Percentiles rank a stretch among this genome's conserved stretches.
These are phyloP conservation scores for Caradrina clavipalpis DNA, from an alignment of 2,888 invertebrate species.

Conservation along the genomic window DNA sequence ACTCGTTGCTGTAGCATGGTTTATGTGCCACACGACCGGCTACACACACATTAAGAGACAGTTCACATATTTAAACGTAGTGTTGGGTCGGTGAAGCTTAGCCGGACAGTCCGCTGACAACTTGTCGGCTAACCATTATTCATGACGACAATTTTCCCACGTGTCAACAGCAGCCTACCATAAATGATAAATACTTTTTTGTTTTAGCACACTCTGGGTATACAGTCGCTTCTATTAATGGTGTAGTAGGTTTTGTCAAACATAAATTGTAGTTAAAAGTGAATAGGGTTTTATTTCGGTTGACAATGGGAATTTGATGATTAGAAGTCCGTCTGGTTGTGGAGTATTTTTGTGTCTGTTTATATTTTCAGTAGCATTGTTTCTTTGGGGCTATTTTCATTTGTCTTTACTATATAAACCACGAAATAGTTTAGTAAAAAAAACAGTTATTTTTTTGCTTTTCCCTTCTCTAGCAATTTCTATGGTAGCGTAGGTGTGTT, in stretches of 20 bases:
- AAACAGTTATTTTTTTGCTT: too few species aligned
- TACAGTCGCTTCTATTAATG: constrained; percentile 35
- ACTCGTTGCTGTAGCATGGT: constrained; percentile 14
- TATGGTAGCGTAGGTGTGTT: too few species aligned
- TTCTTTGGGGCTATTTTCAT: not conserved
- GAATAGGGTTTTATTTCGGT: not conserved
- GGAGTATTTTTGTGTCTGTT: not conserved
- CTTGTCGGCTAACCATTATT: constrained; percentile 82
- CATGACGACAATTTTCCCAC: constrained; percentile 85
- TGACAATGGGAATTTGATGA: constrained; percentile 5
- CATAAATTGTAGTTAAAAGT: constrained; percentile 31
- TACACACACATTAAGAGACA: constrained; percentile 42
- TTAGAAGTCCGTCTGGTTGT: not conserved
- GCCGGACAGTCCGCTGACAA: constrained; percentile 72
- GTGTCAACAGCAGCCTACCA: constrained; percentile 80
- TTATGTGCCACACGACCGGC: constrained; percentile 9
- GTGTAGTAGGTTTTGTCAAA: constrained; percentile 20
- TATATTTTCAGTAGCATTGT: not conserved
- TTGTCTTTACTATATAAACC: not conserved
- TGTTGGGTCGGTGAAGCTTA: constrained; percentile 64
- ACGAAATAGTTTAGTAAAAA: too few species aligned
- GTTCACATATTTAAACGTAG: constrained; percentile 52
- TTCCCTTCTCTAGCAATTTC: too few species aligned
- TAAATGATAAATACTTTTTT: constrained; percentile 72
- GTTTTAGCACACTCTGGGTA: constrained; percentile 56